phyloP scores from a whole-genome alignment of 2,888 invertebrate genomes.

The Creontiades dilutus region DNA sequence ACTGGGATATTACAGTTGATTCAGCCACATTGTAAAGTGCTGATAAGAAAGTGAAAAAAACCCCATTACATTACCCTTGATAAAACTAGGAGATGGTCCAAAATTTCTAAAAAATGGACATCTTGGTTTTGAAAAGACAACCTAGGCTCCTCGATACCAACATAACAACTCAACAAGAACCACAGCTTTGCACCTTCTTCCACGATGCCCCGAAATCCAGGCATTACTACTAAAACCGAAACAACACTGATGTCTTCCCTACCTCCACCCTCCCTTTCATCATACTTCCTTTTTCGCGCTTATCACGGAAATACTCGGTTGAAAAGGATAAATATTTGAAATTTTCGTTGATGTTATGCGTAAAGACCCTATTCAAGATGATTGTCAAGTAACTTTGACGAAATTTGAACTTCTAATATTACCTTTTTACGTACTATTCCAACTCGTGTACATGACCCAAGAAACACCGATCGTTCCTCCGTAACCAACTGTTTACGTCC shows the following conservation, averaged over 20 bases:
- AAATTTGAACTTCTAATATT: background rate
- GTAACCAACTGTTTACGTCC: slow-evolving; percentile 26
- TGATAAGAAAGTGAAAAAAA: slow-evolving; percentile 56
- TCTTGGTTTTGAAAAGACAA: slow-evolving; percentile 49
- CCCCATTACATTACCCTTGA: slow-evolving; percentile 51
- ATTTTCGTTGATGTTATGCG: background rate
- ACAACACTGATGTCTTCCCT: slow-evolving; percentile 9
- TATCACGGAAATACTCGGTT: background rate
- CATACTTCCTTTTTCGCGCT: background rate
- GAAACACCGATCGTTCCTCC: slow-evolving; percentile 21
- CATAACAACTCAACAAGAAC: slow-evolving; percentile 19
- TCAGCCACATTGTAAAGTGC: slow-evolving; percentile 56
- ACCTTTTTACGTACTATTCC: background rate
- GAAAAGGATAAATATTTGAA: background rate
- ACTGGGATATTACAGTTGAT: slow-evolving; percentile 38
- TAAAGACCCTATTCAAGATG: background rate
- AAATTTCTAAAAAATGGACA: slow-evolving; percentile 62
- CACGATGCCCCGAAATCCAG: too few species aligned
- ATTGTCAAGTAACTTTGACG: background rate
- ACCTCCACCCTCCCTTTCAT: background rate
- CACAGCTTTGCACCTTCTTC: background rate
- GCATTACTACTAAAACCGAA: background rate
- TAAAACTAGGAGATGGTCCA: slow-evolving; percentile 43
- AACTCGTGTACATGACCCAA: background rate
- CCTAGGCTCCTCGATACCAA: slow-evolving; percentile 17